A percentile compares a stretch with the other conserved stretches of the same genome.
Conservation (phyloP, 2,888 invertebrate genomes). For the Drosophila neotestacea region DNA sequence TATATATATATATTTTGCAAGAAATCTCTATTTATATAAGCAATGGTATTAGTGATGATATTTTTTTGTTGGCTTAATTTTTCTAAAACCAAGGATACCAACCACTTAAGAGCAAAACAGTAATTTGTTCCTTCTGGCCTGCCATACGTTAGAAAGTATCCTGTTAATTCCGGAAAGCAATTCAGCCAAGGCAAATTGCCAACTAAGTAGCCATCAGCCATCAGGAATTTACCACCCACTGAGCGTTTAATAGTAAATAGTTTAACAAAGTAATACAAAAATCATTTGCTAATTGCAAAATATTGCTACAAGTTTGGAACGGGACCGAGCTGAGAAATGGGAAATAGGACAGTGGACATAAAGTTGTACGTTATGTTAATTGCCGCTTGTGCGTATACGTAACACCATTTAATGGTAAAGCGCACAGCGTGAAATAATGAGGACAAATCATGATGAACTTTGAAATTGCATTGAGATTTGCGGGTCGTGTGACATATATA, state of each 20-base stretch:
- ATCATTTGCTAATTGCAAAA: slow-evolving; percentile 70
- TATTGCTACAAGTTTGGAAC: slow-evolving; percentile 34
- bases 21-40: too few relatives aligned
- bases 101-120: background rate
- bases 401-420: slow-evolving; percentile 30
- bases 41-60: too few relatives aligned
- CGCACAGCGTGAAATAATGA: slow-evolving; percentile 54
- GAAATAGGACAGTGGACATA: background rate
- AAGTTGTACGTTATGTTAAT: slow-evolving; percentile 34
- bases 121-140: background rate
- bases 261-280: slow-evolving; percentile 59
- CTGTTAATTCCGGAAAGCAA: slow-evolving; percentile 27
- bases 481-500: slow-evolving; percentile 8
- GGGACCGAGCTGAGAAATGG: slow-evolving; percentile 11
- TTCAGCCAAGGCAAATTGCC: slow-evolving; percentile 23
- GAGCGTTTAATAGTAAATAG: slow-evolving; percentile 64
- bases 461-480: slow-evolving; percentile 71
- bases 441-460: slow-evolving; percentile 47
- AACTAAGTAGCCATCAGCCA: slow-evolving; percentile 40
- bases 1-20: too few relatives aligned
- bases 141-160: slow-evolving; percentile 15
- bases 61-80: background rate
- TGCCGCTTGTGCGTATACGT: slow-evolving; percentile 54
- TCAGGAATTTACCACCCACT: slow-evolving; percentile 31
- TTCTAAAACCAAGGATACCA: background rate